phyloP scores from a whole-genome alignment of 1,140 invertebrate genomes.

The Atta cephalotes region DNA sequence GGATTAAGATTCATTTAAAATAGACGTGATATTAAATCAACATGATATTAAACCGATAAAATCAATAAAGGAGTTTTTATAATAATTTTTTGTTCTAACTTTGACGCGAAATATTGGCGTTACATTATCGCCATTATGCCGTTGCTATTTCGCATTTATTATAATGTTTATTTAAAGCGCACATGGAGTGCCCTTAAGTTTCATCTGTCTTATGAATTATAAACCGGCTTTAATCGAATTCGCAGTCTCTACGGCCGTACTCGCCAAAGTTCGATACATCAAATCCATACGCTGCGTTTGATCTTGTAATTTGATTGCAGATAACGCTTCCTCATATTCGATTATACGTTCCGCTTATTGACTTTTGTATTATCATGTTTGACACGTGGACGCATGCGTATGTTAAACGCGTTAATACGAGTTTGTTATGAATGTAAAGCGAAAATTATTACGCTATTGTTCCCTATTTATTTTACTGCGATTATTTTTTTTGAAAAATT shows the following conservation, averaged over 20 bases:
- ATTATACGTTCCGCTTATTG: conserved; percentile 41
- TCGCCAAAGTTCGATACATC: conserved; percentile 52
- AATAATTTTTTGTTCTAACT: conserved; percentile 2
- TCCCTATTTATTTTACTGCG: not conserved
- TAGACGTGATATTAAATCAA: not conserved
- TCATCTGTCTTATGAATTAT: conserved; percentile 40
- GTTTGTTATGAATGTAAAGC: conserved; percentile 26
- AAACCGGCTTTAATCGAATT: conserved; percentile 50
- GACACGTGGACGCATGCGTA: conserved; percentile 37
- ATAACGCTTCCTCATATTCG: conserved; percentile 22
- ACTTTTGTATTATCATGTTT: conserved; percentile 48
- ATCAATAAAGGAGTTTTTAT: not conserved
- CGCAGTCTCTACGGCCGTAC: not conserved
- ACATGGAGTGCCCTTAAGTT: conserved; percentile 50
- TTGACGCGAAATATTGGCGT: not conserved
- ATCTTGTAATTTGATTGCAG: conserved; percentile 47
- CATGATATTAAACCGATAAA: not conserved
- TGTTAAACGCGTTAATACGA: not conserved
- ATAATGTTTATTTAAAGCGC: conserved; percentile 58
- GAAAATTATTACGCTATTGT: conserved; percentile 33
- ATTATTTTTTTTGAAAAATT: conserved; percentile 1
- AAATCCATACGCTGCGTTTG: conserved; percentile 51
- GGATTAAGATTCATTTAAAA: not conserved
- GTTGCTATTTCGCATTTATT: conserved; percentile 44
- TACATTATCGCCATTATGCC: not conserved